A percentile compares a stretch with the other conserved stretches of the same genome.
phyloP scores from a whole-genome alignment of 2,797 vertebrate species.

The Potorous gilbertii region DNA sequence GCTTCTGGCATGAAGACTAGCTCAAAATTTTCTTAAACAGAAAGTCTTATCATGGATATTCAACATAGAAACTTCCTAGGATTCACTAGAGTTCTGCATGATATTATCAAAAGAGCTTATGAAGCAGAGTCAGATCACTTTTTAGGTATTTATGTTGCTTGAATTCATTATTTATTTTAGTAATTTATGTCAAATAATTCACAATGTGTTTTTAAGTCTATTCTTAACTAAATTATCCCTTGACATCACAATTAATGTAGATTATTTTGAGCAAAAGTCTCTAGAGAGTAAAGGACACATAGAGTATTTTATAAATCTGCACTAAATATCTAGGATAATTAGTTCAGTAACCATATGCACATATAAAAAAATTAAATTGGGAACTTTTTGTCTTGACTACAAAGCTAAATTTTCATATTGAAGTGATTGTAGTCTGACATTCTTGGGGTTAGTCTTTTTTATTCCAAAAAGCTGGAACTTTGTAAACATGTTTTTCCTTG shows the following conservation, averaged over 20 bases:
- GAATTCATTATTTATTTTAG: not conserved
- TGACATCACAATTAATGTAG: not conserved
- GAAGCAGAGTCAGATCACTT: not conserved
- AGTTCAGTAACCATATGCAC: not conserved
- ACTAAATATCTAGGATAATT: not conserved
- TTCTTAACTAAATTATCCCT: not conserved
- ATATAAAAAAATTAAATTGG: not conserved
- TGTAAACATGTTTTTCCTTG: not conserved
- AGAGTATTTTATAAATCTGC: not conserved
- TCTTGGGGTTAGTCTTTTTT: not conserved
- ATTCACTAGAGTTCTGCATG: too few relatives aligned
- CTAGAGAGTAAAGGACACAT: not conserved
- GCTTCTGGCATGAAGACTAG: too few relatives aligned
- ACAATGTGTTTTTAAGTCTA: not conserved
- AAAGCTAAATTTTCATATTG: not conserved
- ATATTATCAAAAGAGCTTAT: not conserved
- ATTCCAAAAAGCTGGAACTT: not conserved
- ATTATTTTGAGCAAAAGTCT: not conserved
- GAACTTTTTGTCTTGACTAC: not conserved
- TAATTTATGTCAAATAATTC: not conserved
- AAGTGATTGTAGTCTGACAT: not conserved
- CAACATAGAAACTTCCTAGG: too few relatives aligned
- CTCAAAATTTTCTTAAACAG: too few relatives aligned
- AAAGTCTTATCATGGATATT: too few relatives aligned
- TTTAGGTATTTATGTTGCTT: not conserved